Conservation (phyloP, 2,797 vertebrate species). For the Poecilia gillii region DNA sequence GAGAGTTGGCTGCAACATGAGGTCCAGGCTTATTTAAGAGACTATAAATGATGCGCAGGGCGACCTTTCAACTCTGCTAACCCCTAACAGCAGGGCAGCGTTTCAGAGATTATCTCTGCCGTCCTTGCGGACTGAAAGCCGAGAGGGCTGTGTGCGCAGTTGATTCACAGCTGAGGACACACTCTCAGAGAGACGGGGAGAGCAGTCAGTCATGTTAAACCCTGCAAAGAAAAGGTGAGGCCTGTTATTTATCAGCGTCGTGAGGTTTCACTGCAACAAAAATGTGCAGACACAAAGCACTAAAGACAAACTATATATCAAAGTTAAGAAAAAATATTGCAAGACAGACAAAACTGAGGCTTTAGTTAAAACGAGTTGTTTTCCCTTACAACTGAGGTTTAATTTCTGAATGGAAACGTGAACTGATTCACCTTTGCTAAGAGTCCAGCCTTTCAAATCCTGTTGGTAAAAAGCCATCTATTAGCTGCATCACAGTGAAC, state of each 20-base stretch:
- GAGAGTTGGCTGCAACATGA: conserved; percentile 78
- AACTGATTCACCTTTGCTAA: neutral
- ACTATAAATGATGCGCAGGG: conserved; percentile 90
- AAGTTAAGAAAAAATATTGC: conserved; percentile 37
- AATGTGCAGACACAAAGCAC: conserved; percentile 60
- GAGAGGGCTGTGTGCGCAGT: conserved; percentile 53
- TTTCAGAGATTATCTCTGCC: conserved; percentile 88
- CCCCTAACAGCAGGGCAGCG: conserved; percentile 89
- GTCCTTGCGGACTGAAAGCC: conserved; percentile 64
- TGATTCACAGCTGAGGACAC: conserved; percentile 80
- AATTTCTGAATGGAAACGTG: neutral
- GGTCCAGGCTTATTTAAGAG: conserved; percentile 89
- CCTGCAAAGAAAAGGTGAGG: conserved; percentile 65
- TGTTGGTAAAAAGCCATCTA: too few relatives aligned
- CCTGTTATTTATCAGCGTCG: conserved; percentile 74
- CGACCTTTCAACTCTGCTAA: conserved; percentile 89
- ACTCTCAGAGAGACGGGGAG: conserved; percentile 67
- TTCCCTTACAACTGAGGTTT: conserved; percentile 21
- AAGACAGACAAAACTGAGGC: conserved; percentile 41
- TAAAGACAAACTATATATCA: conserved; percentile 62
- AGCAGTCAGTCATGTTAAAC: conserved; percentile 73
- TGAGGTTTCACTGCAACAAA: conserved; percentile 67
- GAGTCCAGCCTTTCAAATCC: too few relatives aligned
- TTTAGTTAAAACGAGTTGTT: conserved; percentile 27
- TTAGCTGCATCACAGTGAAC: neutral